Evolutionary conservation across 1,140 invertebrate genomes (phyloP).

Genomic region (Platyscapa corneri): DNA sequence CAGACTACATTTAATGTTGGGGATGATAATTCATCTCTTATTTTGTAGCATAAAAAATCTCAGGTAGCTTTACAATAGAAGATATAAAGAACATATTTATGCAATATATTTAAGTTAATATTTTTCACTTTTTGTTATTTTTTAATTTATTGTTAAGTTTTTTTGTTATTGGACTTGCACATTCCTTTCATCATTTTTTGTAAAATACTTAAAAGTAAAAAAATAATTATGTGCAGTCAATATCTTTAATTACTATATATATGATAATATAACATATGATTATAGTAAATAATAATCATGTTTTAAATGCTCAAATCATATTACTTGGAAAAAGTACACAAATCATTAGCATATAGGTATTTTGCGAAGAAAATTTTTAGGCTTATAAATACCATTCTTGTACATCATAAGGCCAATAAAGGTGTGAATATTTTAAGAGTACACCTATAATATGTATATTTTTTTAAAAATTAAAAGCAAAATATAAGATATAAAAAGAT

Average conservation of each 20-base stretch:
- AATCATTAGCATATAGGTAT: background rate
- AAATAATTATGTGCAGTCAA: conserved; percentile 21
- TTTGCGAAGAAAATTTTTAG: background rate
- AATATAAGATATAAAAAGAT: background rate
- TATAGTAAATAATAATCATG: background rate
- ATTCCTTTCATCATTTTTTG: conserved; percentile 25
- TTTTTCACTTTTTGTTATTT: conserved; percentile 9
- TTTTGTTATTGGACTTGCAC: conserved; percentile 27
- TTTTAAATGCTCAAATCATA: background rate
- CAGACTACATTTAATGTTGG: background rate
- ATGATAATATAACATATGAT: background rate
- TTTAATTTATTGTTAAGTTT: conserved; percentile 23
- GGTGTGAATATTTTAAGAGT: conserved; percentile 12
- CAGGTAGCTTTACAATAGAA: conserved; percentile 44
- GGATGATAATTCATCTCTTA: conserved; percentile 6
- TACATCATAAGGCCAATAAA: background rate
- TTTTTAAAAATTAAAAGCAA: background rate
- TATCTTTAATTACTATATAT: conserved; percentile 2
- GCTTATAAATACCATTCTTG: background rate
- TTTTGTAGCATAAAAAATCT: conserved; percentile 21
- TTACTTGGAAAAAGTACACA: background rate
- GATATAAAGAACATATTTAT: conserved; percentile 13
- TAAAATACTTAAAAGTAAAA: conserved; percentile 14
- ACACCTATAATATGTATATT: conserved; percentile 16
- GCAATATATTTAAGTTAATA: conserved; percentile 21